Conservation (phyloP, 2,797 vertebrate genomes). For the Onychomys torridus region DNA sequence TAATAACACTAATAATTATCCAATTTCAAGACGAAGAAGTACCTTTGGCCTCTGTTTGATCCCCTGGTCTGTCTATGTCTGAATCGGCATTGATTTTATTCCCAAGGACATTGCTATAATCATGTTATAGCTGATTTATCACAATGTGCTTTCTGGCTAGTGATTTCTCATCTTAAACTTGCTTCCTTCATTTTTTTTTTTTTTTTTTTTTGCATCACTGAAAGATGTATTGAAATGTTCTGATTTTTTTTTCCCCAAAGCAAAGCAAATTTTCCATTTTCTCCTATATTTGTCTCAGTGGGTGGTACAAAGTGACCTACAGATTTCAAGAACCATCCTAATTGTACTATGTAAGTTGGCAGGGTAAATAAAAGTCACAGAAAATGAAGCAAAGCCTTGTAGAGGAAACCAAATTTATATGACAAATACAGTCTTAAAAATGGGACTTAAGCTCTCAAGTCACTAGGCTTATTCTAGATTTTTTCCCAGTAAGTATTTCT, state of each 20-base stretch:
- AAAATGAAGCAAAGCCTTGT: constrained; percentile 36
- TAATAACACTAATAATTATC: constrained; percentile 75
- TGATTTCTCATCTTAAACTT: constrained; percentile 81
- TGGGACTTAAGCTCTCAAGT: constrained; percentile 18
- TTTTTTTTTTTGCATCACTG: not conserved
- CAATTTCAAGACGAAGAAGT: constrained; percentile 65
- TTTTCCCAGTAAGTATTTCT: constrained; percentile 7
- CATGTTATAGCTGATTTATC: constrained; percentile 79
- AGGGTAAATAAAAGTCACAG: constrained; percentile 56
- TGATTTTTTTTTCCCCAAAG: constrained; percentile 25
- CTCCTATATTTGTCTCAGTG: constrained; percentile 51
- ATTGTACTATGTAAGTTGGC: not conserved
- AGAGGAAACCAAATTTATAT: constrained; percentile 24
- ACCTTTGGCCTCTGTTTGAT: constrained; percentile 77
- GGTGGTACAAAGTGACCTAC: not conserved
- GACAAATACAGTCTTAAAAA: constrained; percentile 43
- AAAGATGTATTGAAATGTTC: constrained; percentile 69
- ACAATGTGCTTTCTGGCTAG: constrained; percentile 69
- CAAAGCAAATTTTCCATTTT: not conserved
- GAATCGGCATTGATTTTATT: constrained; percentile 80
- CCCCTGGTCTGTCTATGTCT: constrained; percentile 70
- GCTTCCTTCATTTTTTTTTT: constrained; percentile 49
- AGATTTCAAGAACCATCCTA: constrained; percentile 36
- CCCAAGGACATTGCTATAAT: constrained; percentile 77
- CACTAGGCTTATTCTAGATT: constrained; percentile 31